Conservation (phyloP, 2,113 vertebrate species). For the Gnathonemus echidnorhynchus region DNA sequence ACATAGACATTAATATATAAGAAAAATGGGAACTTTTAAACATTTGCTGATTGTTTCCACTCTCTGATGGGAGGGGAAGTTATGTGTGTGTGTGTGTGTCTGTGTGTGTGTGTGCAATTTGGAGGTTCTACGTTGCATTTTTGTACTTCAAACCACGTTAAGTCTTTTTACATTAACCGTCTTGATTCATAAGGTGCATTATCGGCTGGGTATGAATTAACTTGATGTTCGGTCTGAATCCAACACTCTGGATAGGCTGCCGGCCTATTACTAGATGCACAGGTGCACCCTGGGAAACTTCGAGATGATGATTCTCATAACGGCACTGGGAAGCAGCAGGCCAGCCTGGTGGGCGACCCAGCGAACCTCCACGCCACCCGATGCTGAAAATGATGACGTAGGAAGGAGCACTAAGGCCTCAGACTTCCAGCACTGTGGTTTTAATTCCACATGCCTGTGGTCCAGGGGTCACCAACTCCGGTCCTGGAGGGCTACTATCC, state of each 20-base stretch:
- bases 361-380: background rate
- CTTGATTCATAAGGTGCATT: too few species aligned
- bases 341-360: background rate
- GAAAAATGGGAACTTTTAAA: background rate
- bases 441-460: background rate
- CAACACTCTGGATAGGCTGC: background rate
- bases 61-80: background rate
- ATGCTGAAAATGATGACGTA: background rate
- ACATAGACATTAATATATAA: background rate
- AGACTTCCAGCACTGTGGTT: background rate
- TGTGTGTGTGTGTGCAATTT: background rate
- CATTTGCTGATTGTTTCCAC: background rate
- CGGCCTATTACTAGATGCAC: background rate
- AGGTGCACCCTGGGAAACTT: background rate
- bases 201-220: background rate
- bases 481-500: too few species aligned
- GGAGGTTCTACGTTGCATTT: background rate
- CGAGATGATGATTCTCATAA: background rate
- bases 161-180: too few species aligned
- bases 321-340: background rate
- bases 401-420: background rate
- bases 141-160: too few species aligned
- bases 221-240: background rate
- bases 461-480: background rate
- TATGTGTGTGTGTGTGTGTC: too few species aligned